Conservation (phyloP, 2,888 invertebrate species). For the Palloptera scutellata region DNA sequence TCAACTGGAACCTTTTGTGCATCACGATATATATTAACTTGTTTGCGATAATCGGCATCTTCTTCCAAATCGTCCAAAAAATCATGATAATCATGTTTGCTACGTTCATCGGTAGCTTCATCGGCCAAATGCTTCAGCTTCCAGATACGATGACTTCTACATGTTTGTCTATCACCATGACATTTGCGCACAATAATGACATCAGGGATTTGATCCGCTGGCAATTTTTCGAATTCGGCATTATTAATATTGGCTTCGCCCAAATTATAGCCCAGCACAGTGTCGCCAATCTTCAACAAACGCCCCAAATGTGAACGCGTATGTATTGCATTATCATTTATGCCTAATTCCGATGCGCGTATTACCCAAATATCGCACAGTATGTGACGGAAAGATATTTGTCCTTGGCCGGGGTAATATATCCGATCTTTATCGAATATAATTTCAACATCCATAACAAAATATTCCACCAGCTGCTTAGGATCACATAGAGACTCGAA, state of each 20-base stretch:
- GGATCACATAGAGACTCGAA: constrained; percentile 90
- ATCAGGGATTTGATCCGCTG: constrained; percentile 78
- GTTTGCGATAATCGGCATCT: constrained; percentile 86
- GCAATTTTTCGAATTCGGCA: constrained; percentile 83
- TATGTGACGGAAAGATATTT: constrained; percentile 85
- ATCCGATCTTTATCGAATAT: constrained; percentile 72
- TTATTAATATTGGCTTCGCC: constrained; percentile 93
- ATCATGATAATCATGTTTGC: constrained; percentile 85
- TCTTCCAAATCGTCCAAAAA: constrained; percentile 98
- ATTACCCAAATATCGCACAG: constrained; percentile 95
- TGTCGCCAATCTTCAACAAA: constrained; percentile 90
- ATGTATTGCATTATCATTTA: constrained; percentile 82
- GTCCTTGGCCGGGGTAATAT: constrained; percentile 87
- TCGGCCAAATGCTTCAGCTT: constrained; percentile 87
- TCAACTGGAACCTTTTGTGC: constrained; percentile 68
- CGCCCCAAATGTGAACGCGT: constrained; percentile 94
- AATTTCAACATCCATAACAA: constrained; percentile 91
- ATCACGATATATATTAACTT: constrained; percentile 90
- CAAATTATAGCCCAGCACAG: constrained; percentile 90
- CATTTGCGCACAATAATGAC: constrained; percentile 94
- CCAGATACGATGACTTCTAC: constrained; percentile 85
- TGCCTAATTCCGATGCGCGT: constrained; percentile 84
- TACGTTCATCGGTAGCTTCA: constrained; percentile 72
- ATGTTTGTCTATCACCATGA: constrained; percentile 76
- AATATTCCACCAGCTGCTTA: constrained; percentile 89